A percentile compares a stretch with the other conserved stretches of the same genome.
phyloP scores from a whole-genome alignment of 2,888 invertebrate genomes.

The Drosophila greeni region DNA sequence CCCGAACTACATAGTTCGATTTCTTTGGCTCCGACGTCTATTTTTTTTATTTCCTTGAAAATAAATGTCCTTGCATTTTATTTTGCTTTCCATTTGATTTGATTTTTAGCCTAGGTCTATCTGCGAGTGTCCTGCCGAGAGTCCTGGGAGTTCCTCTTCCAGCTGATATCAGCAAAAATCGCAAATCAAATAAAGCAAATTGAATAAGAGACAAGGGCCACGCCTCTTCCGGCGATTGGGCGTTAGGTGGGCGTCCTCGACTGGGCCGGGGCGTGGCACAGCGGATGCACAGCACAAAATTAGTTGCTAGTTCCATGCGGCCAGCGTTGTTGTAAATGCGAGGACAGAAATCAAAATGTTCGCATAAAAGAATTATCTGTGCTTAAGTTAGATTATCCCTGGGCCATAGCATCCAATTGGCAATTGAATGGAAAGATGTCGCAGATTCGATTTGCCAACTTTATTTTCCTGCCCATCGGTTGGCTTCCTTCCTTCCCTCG shows the following conservation, averaged over 20 bases:
- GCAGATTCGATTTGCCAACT: slow-evolving; percentile 66
- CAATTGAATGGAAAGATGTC: slow-evolving; percentile 70
- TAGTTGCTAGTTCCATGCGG: slow-evolving; percentile 58
- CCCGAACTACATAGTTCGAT: slow-evolving; percentile 35
- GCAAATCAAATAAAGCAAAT: slow-evolving; percentile 73
- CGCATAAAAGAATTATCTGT: slow-evolving; percentile 72
- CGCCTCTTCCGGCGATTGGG: slow-evolving; percentile 39
- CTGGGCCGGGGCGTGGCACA: slow-evolving; percentile 53
- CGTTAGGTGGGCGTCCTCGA: slow-evolving; percentile 3
- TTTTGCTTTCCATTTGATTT: slow-evolving; percentile 63
- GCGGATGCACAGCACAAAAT: slow-evolving; percentile 49
- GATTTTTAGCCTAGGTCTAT: slow-evolving; percentile 56
- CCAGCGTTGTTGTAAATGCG: slow-evolving; percentile 53
- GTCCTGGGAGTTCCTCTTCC: slow-evolving; percentile 36
- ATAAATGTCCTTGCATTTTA: slow-evolving; percentile 62
- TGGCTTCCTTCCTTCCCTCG: neutral
- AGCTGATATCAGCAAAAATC: slow-evolving; percentile 66
- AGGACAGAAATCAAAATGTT: slow-evolving; percentile 66
- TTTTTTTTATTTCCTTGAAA: slow-evolving; percentile 44
- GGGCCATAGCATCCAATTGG: slow-evolving; percentile 68
- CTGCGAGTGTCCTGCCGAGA: slow-evolving; percentile 11
- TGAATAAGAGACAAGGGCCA: slow-evolving; percentile 69
- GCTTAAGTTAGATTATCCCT: slow-evolving; percentile 72
- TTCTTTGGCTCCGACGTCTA: slow-evolving; percentile 23
- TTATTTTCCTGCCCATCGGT: slow-evolving; percentile 44